A percentile compares a stretch with the other conserved stretches of the same genome.
Conservation (phyloP, 2,888 invertebrate genomes). For the Ophraella communa region DNA sequence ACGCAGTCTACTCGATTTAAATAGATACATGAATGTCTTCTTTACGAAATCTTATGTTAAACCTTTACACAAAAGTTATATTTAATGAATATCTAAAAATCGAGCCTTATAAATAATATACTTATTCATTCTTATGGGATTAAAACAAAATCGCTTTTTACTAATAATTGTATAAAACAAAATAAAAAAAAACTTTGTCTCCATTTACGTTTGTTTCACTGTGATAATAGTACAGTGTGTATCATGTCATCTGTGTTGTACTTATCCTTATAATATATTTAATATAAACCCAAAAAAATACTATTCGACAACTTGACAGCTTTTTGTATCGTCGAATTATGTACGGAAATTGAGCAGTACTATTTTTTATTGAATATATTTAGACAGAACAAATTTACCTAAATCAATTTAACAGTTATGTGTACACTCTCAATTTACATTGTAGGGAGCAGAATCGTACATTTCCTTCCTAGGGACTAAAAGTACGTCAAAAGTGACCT, state of each 20-base stretch:
- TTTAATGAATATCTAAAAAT: slow-evolving; percentile 46
- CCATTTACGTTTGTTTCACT: slow-evolving; percentile 57
- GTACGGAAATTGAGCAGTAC: not conserved
- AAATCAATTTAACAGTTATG: too few species aligned
- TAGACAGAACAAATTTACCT: too few species aligned
- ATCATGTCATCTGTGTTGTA: slow-evolving; percentile 57
- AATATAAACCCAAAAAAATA: not conserved
- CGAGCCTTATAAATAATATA: slow-evolving; percentile 50
- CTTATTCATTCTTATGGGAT: slow-evolving; percentile 41
- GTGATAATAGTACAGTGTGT: slow-evolving; percentile 60
- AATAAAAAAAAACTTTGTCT: slow-evolving; percentile 47
- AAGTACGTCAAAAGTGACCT: too few species aligned
- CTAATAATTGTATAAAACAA: slow-evolving; percentile 41
- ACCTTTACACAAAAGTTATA: slow-evolving; percentile 40
- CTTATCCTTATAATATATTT: slow-evolving; percentile 45
- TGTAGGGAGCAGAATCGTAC: too few species aligned
- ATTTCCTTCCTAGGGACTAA: too few species aligned
- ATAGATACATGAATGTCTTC: too few species aligned
- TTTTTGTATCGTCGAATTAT: not conserved
- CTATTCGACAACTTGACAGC: not conserved
- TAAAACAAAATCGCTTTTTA: slow-evolving; percentile 49
- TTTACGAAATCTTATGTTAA: not conserved
- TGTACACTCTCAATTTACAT: not conserved
- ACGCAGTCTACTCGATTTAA: too few species aligned
- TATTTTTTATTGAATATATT: too few species aligned